A percentile compares a stretch with the other conserved stretches of the same genome.
phyloP scores from a whole-genome alignment of 1,140 invertebrate genomes.

The Helicoverpa armigera region DNA sequence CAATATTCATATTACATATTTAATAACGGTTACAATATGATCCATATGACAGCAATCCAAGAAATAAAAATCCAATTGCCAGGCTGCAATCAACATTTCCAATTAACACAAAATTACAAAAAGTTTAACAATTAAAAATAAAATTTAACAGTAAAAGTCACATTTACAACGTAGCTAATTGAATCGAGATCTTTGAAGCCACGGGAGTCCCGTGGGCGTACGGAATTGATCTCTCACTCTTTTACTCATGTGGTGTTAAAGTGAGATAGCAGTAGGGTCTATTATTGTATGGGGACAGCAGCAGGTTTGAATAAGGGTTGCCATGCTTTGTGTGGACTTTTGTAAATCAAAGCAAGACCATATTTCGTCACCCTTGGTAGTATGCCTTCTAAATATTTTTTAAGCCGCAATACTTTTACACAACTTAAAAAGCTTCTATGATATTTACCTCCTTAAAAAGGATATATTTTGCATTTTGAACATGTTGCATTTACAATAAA shows the following conservation, averaged over 20 bases:
- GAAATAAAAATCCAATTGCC: neutral
- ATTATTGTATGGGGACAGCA: conserved; percentile 49
- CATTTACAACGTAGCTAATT: conserved; percentile 70
- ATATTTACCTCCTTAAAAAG: no score
- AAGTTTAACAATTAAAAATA: conserved; percentile 35
- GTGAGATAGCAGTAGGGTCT: conserved; percentile 52
- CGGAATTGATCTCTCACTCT: conserved; percentile 62
- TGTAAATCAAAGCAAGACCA: no score
- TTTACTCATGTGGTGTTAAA: conserved; percentile 48
- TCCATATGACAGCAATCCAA: neutral
- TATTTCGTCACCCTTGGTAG: no score
- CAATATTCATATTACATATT: neutral
- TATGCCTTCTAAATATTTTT: no score
- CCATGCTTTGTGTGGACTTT: conserved; percentile 19
- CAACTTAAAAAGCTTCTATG: no score
- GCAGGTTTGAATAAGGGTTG: conserved; percentile 50
- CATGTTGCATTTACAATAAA: no score
- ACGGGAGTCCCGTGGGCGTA: conserved; percentile 69
- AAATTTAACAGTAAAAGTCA: conserved; percentile 37
- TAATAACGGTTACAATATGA: no score
- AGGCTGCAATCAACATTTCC: neutral
- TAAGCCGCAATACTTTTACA: no score
- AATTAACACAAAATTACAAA: conserved; percentile 8
- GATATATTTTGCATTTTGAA: no score
- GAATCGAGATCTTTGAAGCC: conserved; percentile 70